A percentile compares a stretch with the other conserved stretches of the same genome.
Evolutionary conservation across 2,888 invertebrate genomes (phyloP).

Genomic region (Dolomedes plantarius): DNA sequence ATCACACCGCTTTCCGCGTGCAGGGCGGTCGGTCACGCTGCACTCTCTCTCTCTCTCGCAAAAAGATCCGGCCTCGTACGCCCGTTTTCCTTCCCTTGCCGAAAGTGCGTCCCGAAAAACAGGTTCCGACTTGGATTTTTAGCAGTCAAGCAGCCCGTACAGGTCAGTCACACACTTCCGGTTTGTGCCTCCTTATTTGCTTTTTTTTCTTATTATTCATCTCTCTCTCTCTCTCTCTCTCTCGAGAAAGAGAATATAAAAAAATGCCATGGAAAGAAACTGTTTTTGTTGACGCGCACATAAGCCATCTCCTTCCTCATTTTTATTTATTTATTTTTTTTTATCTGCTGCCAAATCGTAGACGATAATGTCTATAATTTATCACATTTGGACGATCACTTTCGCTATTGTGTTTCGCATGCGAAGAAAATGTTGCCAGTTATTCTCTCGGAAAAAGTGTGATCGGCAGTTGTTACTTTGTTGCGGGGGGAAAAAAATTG

Average conservation of each 20-base stretch:
- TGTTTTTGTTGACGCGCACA: slow-evolving; percentile 31
- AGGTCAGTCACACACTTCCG: slow-evolving; percentile 70
- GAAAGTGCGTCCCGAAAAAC: slow-evolving; percentile 24
- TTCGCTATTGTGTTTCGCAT: background rate
- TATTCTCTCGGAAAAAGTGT: background rate
- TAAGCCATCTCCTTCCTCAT: background rate
- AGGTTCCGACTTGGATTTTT: slow-evolving; percentile 65
- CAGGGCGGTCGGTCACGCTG: slow-evolving; percentile 25
- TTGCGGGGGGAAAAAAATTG: too few relatives aligned
- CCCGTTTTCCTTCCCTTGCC: background rate
- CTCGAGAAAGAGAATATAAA: background rate
- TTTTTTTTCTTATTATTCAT: too few relatives aligned
- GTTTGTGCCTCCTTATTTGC: slow-evolving; percentile 60
- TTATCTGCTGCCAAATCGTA: background rate
- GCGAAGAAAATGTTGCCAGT: background rate
- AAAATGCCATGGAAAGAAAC: background rate
- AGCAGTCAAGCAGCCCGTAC: slow-evolving; percentile 50
- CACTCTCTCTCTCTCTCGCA: background rate
- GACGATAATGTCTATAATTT: background rate
- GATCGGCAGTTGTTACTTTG: too few relatives aligned
- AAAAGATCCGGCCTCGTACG: too few relatives aligned
- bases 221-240: slow-evolving; percentile 7
- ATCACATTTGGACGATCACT: background rate
- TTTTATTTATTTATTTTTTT: too few relatives aligned
- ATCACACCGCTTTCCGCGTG: slow-evolving; percentile 35